Conservation (phyloP, 2,113 vertebrate genomes). For the Mugil cephalus region DNA sequence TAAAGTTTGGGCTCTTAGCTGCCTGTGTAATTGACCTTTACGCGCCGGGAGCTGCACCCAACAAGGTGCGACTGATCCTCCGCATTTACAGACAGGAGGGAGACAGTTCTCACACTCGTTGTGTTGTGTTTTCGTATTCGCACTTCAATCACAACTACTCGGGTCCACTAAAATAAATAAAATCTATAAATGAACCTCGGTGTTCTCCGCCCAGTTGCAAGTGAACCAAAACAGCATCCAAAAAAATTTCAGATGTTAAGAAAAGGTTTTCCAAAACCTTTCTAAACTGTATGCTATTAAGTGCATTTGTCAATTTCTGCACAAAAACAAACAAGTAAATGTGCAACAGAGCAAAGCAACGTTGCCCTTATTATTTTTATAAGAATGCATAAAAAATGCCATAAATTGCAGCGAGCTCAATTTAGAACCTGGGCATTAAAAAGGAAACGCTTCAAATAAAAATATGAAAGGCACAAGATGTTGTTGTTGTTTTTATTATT, state of each 20-base stretch:
- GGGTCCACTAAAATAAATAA: not conserved
- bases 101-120: slow-evolving; percentile 6
- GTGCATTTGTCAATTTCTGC: too few species aligned
- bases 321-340: too few species aligned
- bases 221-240: not conserved
- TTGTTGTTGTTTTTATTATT: slow-evolving; percentile 9
- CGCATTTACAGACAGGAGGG: slow-evolving; percentile 12
- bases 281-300: not conserved
- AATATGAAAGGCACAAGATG: not conserved
- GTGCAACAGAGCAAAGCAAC: too few species aligned
- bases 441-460: not conserved
- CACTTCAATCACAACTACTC: slow-evolving; percentile 3
- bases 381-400: not conserved
- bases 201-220: not conserved
- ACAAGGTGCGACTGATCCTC: slow-evolving; percentile 45
- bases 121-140: slow-evolving; percentile 5
- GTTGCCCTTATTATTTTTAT: too few species aligned
- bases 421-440: not conserved
- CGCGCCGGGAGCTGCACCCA: slow-evolving; percentile 26
- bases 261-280: too few species aligned
- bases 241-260: too few species aligned
- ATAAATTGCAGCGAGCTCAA: not conserved
- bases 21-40: slow-evolving; percentile 50
- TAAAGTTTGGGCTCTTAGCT: slow-evolving; percentile 21
- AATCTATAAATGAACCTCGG: not conserved